Conservation (phyloP, 2,797 vertebrate species). For the Triplophysa bombifrons region DNA sequence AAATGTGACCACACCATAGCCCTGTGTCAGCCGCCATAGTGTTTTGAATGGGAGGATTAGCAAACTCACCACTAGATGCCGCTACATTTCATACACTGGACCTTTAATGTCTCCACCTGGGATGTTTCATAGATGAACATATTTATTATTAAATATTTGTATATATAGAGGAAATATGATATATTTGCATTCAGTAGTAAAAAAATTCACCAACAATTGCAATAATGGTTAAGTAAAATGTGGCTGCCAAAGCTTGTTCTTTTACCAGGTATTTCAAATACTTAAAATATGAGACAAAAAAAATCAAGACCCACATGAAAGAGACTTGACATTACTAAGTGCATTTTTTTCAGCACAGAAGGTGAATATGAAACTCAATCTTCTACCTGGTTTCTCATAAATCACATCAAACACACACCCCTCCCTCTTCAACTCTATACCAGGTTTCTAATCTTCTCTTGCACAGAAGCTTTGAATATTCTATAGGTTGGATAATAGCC, state of each 20-base stretch:
- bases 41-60: too few relatives aligned
- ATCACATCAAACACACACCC: not conserved
- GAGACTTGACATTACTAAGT: slow-evolving; percentile 9
- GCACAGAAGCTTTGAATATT: slow-evolving; percentile 46
- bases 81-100: too few relatives aligned
- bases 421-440: not conserved
- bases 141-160: too few relatives aligned
- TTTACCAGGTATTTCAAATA: not conserved
- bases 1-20: too few relatives aligned
- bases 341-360: not conserved
- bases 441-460: slow-evolving; percentile 31
- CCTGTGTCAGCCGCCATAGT: too few relatives aligned
- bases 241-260: not conserved
- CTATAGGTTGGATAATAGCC: slow-evolving; percentile 48
- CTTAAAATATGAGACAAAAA: not conserved
- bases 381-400: not conserved
- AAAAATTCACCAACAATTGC: too few relatives aligned
- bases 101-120: too few relatives aligned
- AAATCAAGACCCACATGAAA: not conserved
- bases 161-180: too few relatives aligned
- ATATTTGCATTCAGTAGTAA: too few relatives aligned
- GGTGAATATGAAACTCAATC: slow-evolving; percentile 28
- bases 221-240: too few relatives aligned
- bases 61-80: too few relatives aligned
- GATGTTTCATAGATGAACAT: too few relatives aligned